A percentile compares a stretch with the other conserved stretches of the same genome.
Conservation (phyloP, 2,888 invertebrate genomes). For the Embidobia sp. region DNA sequence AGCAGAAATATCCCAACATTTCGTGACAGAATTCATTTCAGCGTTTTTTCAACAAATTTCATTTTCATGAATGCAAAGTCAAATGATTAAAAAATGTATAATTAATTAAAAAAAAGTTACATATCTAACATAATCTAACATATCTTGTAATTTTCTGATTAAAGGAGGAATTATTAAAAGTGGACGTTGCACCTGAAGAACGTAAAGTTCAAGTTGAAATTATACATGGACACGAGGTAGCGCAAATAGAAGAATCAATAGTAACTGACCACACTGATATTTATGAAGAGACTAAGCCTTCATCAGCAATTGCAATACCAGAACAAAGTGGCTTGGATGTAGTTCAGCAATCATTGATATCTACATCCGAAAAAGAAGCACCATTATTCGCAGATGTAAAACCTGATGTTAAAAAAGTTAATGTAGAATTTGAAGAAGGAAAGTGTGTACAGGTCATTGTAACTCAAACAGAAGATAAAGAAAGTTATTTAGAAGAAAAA, state of each 20-base stretch:
- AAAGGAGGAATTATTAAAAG: constrained; percentile 70
- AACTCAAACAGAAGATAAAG: constrained; percentile 79
- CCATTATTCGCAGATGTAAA: constrained; percentile 79
- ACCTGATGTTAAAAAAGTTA: constrained; percentile 83
- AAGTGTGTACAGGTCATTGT: constrained; percentile 84
- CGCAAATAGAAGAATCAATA: constrained; percentile 76
- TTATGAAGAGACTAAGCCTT: constrained; percentile 78
- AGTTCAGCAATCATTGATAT: constrained; percentile 81
- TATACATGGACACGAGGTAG: constrained; percentile 75
- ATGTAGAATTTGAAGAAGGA: constrained; percentile 83
- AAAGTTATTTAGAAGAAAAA: constrained; percentile 70
- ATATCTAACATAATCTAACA: too few species aligned
- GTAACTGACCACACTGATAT: constrained; percentile 70
- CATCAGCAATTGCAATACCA: constrained; percentile 72
- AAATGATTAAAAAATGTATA: too few species aligned
- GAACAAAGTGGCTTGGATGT: constrained; percentile 81
- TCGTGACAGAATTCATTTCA: too few species aligned
- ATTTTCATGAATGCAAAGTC: too few species aligned
- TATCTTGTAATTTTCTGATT: constrained; percentile 20
- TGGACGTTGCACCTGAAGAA: constrained; percentile 69
- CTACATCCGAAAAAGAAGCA: constrained; percentile 83
- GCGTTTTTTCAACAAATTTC: too few species aligned
- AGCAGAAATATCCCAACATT: too few species aligned
- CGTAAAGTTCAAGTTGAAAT: constrained; percentile 70
- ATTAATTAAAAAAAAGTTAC: too few species aligned